Evolutionary conservation across 2,113 vertebrate genomes (phyloP).

Genomic region (Epinephelus lanceolatus): DNA sequence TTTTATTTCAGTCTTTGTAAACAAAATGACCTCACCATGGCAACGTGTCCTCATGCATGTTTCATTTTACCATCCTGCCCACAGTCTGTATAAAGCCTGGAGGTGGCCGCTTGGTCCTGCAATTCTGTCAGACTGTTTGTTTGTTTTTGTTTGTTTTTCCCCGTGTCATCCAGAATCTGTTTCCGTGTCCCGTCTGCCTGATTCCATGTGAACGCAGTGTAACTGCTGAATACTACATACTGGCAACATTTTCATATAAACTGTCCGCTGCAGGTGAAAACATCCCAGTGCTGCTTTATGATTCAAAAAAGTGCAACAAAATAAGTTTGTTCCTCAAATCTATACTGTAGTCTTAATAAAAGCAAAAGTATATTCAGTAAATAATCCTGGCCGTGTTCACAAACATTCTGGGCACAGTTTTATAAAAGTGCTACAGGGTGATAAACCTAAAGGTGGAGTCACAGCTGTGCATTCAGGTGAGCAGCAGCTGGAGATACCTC

Average conservation of each 20-base stretch:
- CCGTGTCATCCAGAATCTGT: too few relatives aligned
- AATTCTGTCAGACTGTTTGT: too few relatives aligned
- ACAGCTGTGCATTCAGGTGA: too few relatives aligned
- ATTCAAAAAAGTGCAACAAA: conserved; percentile 12
- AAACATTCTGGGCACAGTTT: background rate
- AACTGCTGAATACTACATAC: background rate
- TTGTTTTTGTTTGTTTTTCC: too few relatives aligned
- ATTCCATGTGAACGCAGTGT: too few relatives aligned
- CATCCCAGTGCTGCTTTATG: background rate
- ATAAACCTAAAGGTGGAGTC: background rate
- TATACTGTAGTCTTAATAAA: background rate
- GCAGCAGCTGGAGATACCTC: background rate
- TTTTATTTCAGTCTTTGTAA: too few relatives aligned
- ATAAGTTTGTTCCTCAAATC: background rate
- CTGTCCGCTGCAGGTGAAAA: background rate
- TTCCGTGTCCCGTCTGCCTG: too few relatives aligned
- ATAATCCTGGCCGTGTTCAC: background rate
- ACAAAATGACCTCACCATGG: too few relatives aligned
- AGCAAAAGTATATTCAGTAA: background rate
- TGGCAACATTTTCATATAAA: background rate
- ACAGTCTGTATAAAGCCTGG: too few relatives aligned
- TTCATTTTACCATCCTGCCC: too few relatives aligned
- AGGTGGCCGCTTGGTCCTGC: too few relatives aligned
- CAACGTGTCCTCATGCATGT: too few relatives aligned
- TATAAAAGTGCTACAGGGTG: background rate